Percentiles rank a stretch among this genome's conserved stretches.
Conservation (phyloP, 2,888 invertebrate genomes). For the Catocala fraxini region DNA sequence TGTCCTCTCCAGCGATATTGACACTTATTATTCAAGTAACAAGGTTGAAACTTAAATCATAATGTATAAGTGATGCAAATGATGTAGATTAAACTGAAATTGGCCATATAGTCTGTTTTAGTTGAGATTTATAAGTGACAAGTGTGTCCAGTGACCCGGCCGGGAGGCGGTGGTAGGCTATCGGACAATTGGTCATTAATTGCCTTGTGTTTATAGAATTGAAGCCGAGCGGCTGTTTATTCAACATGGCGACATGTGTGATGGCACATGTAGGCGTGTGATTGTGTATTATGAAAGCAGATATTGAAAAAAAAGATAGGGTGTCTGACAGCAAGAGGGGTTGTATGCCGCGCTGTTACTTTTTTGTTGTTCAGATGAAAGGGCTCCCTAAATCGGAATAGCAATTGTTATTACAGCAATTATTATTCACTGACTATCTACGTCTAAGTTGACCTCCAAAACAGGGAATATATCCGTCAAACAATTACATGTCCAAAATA, state of each 20-base stretch:
- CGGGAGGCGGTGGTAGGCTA: slow-evolving; percentile 57
- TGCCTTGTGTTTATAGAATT: slow-evolving; percentile 78
- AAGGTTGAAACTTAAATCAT: slow-evolving; percentile 54
- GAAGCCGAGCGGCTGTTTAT: slow-evolving; percentile 68
- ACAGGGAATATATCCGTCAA: too few species aligned
- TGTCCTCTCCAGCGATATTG: slow-evolving; percentile 64
- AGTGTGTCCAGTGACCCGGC: slow-evolving; percentile 60
- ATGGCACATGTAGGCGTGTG: slow-evolving; percentile 9
- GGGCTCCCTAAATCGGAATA: background rate
- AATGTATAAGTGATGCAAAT: slow-evolving; percentile 52
- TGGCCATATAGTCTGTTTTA: slow-evolving; percentile 70
- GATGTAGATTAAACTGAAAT: slow-evolving; percentile 76
- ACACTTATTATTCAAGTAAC: slow-evolving; percentile 54
- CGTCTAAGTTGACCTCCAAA: too few species aligned
- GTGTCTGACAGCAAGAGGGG: background rate
- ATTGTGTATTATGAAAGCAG: slow-evolving; percentile 13
- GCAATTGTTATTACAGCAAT: background rate
- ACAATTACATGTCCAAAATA: too few species aligned
- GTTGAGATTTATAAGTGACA: slow-evolving; percentile 82
- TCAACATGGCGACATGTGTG: slow-evolving; percentile 61
- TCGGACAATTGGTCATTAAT: slow-evolving; percentile 79
- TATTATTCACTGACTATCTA: too few species aligned
- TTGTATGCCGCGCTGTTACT: background rate
- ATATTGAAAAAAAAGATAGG: slow-evolving; percentile 12
- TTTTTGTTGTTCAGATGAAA: background rate